Evolutionary conservation across 2,113 vertebrate species (phyloP).

Genomic region (Eudyptes chrysolophus): DNA sequence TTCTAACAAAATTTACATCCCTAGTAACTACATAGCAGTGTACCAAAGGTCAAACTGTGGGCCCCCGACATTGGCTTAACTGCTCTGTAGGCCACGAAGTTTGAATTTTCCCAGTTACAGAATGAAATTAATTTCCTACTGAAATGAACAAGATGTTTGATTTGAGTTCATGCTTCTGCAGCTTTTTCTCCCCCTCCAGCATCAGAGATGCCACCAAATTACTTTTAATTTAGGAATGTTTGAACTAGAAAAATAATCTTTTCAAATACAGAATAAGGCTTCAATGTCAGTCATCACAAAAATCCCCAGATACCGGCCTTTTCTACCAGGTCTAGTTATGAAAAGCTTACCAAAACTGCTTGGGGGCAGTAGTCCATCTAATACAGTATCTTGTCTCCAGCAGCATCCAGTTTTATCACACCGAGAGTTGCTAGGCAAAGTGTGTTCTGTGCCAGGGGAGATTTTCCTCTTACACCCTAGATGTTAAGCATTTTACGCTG

Average conservation of each 20-base stretch:
- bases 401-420: not conserved
- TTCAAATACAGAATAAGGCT: not conserved
- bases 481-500: not conserved
- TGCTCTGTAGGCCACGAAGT: not conserved
- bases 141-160: not conserved
- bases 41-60: not conserved
- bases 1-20: not conserved
- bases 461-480: not conserved
- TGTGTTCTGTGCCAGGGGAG: not conserved
- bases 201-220: not conserved
- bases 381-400: not conserved
- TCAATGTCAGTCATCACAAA: not conserved
- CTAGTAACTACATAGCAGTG: not conserved
- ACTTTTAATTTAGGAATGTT: not conserved
- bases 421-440: not conserved
- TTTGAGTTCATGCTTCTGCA: not conserved
- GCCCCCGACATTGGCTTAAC: not conserved
- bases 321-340: not conserved
- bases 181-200: not conserved
- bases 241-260: not conserved
- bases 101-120: not conserved
- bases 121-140: not conserved
- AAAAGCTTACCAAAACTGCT: not conserved
- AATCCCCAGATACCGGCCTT: not conserved
- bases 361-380: not conserved